Conservation (phyloP, 2,113 vertebrate species). For the Brachionichthys hirsutus region DNA sequence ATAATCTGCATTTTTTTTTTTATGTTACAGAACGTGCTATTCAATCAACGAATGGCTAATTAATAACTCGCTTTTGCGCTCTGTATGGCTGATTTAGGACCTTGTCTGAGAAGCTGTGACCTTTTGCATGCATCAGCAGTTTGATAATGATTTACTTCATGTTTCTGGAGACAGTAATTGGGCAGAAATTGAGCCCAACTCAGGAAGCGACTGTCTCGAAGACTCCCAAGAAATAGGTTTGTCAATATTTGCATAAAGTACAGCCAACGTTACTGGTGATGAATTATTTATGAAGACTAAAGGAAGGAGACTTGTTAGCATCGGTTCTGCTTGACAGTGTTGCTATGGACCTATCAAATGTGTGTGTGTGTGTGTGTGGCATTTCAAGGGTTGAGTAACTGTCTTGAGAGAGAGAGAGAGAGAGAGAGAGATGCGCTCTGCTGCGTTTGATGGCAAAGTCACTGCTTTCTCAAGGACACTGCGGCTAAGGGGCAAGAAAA, state of each 20-base stretch:
- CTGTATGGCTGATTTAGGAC: background rate
- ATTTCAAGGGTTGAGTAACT: constrained; percentile 3
- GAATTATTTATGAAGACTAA: constrained; percentile 66
- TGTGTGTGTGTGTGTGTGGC: constrained; percentile 22
- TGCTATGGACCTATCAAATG: constrained; percentile 14
- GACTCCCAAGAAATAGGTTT: constrained; percentile 40
- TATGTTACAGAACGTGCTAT: too few relatives aligned
- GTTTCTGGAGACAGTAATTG: constrained; percentile 24
- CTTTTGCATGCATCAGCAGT: constrained; percentile 2
- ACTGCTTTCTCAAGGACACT: constrained; percentile 78
- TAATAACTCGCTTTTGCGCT: too few relatives aligned
- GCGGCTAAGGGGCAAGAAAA: constrained; percentile 60
- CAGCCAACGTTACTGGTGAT: constrained; percentile 36
- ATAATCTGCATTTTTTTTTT: too few relatives aligned
- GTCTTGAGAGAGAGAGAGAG: constrained; percentile 21
- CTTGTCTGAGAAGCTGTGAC: background rate
- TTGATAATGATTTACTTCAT: constrained; percentile 7
- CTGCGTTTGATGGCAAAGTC: constrained; percentile 69
- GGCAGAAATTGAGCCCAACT: constrained; percentile 19
- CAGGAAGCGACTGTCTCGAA: constrained; percentile 9
- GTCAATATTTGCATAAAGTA: constrained; percentile 62
- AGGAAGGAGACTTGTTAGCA: constrained; percentile 44
- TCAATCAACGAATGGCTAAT: too few relatives aligned
- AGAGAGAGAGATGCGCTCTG: constrained; percentile 54
- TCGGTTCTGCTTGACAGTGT: constrained; percentile 41